These are phyloP conservation scores for Zosterops hypoxanthus DNA, from an alignment of 2,113 vertebrate genomes.

Conservation along the genomic window DNA sequence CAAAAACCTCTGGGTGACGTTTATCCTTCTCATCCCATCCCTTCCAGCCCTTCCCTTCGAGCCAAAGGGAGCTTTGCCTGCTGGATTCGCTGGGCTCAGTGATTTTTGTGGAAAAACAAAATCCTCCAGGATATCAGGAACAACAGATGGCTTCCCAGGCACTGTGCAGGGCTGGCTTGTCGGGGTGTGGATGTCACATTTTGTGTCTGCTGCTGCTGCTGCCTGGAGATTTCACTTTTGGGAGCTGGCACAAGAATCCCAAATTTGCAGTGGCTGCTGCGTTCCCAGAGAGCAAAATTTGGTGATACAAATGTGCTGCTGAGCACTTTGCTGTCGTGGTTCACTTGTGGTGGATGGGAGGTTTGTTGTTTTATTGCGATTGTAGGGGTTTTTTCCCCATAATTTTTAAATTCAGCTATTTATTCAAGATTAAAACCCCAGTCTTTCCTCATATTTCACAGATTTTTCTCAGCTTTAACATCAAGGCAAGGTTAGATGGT, in stretches of 20 bases:
- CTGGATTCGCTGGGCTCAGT: background rate
- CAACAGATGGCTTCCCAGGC: background rate
- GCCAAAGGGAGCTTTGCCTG: background rate
- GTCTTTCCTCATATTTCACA: background rate
- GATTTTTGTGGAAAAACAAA: background rate
- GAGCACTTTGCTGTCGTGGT: background rate
- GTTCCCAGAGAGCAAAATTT: background rate
- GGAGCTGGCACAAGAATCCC: background rate
- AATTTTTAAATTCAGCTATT: constrained; percentile 1
- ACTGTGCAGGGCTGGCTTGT: background rate
- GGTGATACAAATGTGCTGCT: background rate
- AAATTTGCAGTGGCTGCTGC: background rate
- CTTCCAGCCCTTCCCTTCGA: background rate
- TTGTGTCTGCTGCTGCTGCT: background rate
- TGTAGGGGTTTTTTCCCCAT: fast-evolving
- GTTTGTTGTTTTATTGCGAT: background rate
- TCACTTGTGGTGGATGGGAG: background rate
- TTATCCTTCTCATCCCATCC: background rate
- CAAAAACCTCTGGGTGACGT: background rate
- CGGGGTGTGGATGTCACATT: background rate
- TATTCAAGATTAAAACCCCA: constrained; percentile 9
- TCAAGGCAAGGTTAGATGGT: background rate
- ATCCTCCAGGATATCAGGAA: background rate
- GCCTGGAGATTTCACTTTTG: background rate
- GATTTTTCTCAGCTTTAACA: background rate